Evolutionary conservation across 2,888 invertebrate species (phyloP), one percentile per base, ranked within the genome.

Genomic region (Papilio gigon): DNA sequence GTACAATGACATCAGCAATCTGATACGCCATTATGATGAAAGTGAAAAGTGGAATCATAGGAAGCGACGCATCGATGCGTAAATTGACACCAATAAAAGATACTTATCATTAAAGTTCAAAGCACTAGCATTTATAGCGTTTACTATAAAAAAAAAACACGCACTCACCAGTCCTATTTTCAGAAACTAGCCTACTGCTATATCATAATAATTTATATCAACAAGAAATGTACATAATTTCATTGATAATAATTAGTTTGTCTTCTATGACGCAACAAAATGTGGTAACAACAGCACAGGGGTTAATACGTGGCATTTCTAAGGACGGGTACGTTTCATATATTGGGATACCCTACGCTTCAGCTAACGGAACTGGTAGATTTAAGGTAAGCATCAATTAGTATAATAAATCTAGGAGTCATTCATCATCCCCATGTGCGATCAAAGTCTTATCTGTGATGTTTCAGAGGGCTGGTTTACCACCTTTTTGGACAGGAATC

Each of bases 261-360:
- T 65, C 70, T 12, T 66, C 72, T 33, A 42, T 71, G 53, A 73
- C 76, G 0, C 56, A 68, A 5, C 83, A 83, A 71, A 75, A 77
- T 6, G 81, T 86, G 68, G 74, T 88, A 68, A 80, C 73, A 50
- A 85, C 80, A 11, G 86, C 81, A 0, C 92, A 92, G 74, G 91
- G 92, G 0, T 75, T 59, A 67, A 65, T 91, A 25, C 77, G 84
- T 0, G 92, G 90, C 0, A 72, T 77, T 4, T 56, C 70, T 0
- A 75, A 77, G 8, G 83, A 86, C 0, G 90, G 88, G 0, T 85
- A 84, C 64, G 76, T 83, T n/a, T 85, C 87, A 0, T 92, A 86
- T 63, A 75, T 73, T 0, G 91, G 90, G 0, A 84, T 92, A 42
- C 91, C 92, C 1, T 92, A 92, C 61, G 90, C 85, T 0, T 78